These are phyloP conservation scores for Gymnothorax javanicus DNA, from an alignment of 2,797 vertebrate genomes.

Conservation along the genomic window DNA sequence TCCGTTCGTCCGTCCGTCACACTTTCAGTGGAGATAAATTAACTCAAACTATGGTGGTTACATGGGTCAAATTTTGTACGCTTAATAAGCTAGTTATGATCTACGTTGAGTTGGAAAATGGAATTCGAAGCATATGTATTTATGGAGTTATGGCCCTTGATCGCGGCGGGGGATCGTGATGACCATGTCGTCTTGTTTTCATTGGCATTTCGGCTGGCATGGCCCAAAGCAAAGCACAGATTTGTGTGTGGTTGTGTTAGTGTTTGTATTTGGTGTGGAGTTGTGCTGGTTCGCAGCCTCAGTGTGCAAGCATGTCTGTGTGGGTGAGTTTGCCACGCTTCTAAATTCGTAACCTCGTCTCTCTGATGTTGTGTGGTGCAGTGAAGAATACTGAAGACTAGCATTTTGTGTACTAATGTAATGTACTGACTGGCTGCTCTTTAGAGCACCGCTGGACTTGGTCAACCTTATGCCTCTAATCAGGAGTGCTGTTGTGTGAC, in stretches of 20 bases:
- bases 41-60: too few species aligned
- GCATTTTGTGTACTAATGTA: neutral
- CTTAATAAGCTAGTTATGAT: too few species aligned
- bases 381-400: neutral
- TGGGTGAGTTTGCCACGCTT: neutral
- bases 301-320: neutral
- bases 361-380: neutral
- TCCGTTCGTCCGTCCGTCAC: too few species aligned
- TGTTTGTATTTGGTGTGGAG: neutral
- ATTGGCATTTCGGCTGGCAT: neutral
- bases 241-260: constrained; percentile 20
- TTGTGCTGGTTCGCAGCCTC: neutral
- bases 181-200: neutral
- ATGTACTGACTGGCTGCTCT: neutral
- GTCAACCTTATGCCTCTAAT: neutral
- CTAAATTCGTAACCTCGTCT: neutral
- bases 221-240: neutral
- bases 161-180: too few species aligned
- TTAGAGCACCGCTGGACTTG: neutral
- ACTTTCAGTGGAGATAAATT: too few species aligned
- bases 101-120: too few species aligned
- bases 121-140: too few species aligned
- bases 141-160: too few species aligned
- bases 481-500: neutral
- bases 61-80: too few species aligned